Evolutionary conservation across 2,888 invertebrate species (phyloP), one percentile per base, ranked within the genome.

Genomic region (Scelioninae gen. 2): DNA sequence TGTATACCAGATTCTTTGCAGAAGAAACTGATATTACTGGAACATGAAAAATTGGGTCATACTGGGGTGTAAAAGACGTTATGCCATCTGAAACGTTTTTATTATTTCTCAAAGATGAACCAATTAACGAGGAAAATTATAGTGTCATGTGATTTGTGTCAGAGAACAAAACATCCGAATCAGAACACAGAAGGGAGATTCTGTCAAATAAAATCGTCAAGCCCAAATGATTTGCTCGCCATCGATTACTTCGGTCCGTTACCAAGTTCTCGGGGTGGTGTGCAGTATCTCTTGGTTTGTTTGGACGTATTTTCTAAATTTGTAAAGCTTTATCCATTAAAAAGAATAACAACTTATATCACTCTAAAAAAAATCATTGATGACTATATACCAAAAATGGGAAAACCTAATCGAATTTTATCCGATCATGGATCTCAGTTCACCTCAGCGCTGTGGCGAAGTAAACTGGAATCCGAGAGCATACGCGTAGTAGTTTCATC

Each of bases 211-310:
- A 43, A 22, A n/a, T 2, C 43, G 2, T 5, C 19, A 5, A 22
- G 15, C n/a, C 22, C 22, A 1, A 43, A 43, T 22, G 43, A 43
- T 1, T 22, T 43, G 7, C 11, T 19, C 1, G 43, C 43, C 3
- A 57, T 73, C 6, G 70, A 75, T 53, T 73, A 61, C 35, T 70
- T 37, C 28, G 73, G 73, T 5, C 75, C 75, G 0, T 13, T 73
- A 9, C 73, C 75, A 11, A 52, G 7, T 1, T 45, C 41, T 10
- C 39, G 28, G 1, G 69, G 50, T 0, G 61, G 58, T 0, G 52
- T 41, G 5, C 55, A 53, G 33, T 48, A 73, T 31, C 48, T 75
- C 5, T 35, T 73, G 2, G 73, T 55, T 1, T 60, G 58, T n/a
- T 37, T 71, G 3, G 74, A 72, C 43, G 68, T 52, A 0, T 74